A percentile compares a stretch with the other conserved stretches of the same genome.
These are phyloP conservation scores for Chamaetylas fuelleborni DNA, from an alignment of 2,113 vertebrate species.

Conservation along the genomic window DNA sequence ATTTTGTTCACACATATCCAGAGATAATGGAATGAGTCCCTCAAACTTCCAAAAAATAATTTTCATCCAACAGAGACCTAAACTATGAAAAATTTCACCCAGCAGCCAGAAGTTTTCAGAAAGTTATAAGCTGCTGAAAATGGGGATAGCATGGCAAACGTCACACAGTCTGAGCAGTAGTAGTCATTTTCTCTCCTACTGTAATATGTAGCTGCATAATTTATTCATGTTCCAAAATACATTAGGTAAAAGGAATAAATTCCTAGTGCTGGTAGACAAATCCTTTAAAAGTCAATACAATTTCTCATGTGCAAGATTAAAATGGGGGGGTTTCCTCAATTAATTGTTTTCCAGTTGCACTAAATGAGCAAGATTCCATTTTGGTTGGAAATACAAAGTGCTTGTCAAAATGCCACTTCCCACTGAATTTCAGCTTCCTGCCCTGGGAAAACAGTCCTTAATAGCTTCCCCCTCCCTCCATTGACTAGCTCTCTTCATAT, in stretches of 20 bases:
- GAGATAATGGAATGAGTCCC: background rate
- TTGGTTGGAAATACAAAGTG: constrained; percentile 21
- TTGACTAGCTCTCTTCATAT: background rate
- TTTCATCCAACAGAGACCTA: background rate
- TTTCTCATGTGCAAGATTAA: background rate
- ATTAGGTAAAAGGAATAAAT: background rate
- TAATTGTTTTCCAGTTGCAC: background rate
- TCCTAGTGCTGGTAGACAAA: background rate
- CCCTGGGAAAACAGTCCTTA: constrained; percentile 36
- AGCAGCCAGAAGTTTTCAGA: constrained; percentile 2
- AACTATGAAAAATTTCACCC: background rate
- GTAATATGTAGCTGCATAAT: constrained; percentile 1
- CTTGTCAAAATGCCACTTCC: constrained; percentile 62
- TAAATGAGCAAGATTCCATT: constrained; percentile 26
- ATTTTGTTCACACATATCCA: background rate
- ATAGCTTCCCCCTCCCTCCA: background rate
- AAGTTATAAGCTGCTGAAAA: constrained; percentile 27
- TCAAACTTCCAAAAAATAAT: background rate
- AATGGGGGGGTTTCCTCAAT: background rate
- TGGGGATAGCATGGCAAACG: constrained; percentile 4
- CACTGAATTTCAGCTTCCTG: constrained; percentile 37
- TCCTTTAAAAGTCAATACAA: background rate
- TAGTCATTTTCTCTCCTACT: constrained; percentile 32
- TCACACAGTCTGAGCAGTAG: constrained; percentile 2
- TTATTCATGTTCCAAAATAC: constrained; percentile 43